phyloP scores from a whole-genome alignment of 1,140 invertebrate species.

The Probaryconus sp. region DNA sequence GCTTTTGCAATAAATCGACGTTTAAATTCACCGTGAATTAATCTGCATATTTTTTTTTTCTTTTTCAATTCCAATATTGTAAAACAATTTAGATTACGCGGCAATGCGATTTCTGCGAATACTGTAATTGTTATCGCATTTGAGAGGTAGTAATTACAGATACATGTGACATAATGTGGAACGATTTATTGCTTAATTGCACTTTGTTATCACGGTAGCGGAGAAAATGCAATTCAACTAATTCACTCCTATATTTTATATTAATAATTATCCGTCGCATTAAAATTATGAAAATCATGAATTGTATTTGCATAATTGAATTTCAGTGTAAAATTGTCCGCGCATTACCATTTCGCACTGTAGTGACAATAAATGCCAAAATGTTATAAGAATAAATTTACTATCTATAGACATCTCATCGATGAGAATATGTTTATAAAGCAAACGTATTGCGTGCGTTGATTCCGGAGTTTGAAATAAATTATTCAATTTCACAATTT shows the following conservation, averaged over 20 bases:
- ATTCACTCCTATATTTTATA: constrained; percentile 45
- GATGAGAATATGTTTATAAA: constrained; percentile 39
- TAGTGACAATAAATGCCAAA: constrained; percentile 8
- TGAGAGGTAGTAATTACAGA: constrained; percentile 17
- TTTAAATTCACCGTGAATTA: constrained; percentile 28
- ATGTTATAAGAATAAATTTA: constrained; percentile 20
- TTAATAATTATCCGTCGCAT: constrained; percentile 51
- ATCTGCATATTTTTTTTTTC: no score
- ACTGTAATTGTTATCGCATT: constrained; percentile 50
- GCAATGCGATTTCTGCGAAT: constrained; percentile 35
- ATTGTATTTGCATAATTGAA: constrained; percentile 56
- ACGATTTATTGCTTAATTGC: constrained; percentile 52
- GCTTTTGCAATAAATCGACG: no score
- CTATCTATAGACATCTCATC: constrained; percentile 8
- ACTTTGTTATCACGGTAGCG: constrained; percentile 38
- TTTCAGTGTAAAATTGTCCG: constrained; percentile 28
- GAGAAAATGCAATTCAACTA: constrained; percentile 52
- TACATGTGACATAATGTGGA: constrained; percentile 39
- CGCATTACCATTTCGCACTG: no score
- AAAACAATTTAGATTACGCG: constrained; percentile 43
- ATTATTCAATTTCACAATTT: constrained; percentile 29
- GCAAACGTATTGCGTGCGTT: constrained; percentile 30
- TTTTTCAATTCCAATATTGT: constrained; percentile 29
- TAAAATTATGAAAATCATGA: constrained; percentile 26
- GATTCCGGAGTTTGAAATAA: constrained; percentile 20